Percentiles rank a stretch among this genome's conserved stretches.
phyloP scores from a whole-genome alignment of 2,888 invertebrate species.

The Lypha dubia region DNA sequence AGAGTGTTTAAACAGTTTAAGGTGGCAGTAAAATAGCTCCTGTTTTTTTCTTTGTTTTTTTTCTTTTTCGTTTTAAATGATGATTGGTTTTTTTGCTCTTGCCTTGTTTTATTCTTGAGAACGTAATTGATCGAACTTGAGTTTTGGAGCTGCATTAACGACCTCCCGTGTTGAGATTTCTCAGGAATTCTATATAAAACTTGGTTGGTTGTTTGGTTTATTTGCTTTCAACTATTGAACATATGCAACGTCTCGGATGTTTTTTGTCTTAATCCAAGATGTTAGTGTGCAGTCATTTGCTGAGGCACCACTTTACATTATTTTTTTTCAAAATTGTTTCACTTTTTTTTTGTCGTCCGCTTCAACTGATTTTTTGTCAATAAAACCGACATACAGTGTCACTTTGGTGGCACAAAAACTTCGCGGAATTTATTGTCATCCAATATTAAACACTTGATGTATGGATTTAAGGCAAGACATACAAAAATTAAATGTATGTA shows the following conservation, averaged over 20 bases:
- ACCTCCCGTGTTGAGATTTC: conserved; percentile 80
- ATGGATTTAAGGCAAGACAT: background rate
- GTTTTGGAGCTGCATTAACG: conserved; percentile 57
- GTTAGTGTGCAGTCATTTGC: conserved; percentile 57
- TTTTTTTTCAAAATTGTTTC: conserved; percentile 46
- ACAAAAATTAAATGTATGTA: too few relatives aligned
- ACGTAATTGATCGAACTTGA: conserved; percentile 68
- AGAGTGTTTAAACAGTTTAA: conserved; percentile 21
- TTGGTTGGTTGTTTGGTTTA: conserved; percentile 23
- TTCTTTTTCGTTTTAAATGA: conserved; percentile 53
- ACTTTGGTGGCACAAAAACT: conserved; percentile 68
- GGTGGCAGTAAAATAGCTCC: conserved; percentile 53
- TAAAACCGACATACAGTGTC: conserved; percentile 66
- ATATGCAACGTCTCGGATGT: conserved; percentile 69
- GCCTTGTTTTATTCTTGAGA: conserved; percentile 63
- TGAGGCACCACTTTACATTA: conserved; percentile 53
- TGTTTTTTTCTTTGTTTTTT: conserved; percentile 34
- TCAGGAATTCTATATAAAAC: conserved; percentile 77
- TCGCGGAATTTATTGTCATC: conserved; percentile 69
- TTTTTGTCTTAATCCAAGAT: conserved; percentile 67
- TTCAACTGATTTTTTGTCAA: conserved; percentile 67
- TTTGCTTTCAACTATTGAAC: conserved; percentile 50
- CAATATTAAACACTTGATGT: conserved; percentile 66
- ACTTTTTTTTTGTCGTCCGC: conserved; percentile 61
- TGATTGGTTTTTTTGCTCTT: conserved; percentile 49